Evolutionary conservation across 1,140 invertebrate species (phyloP).

Genomic region (Trichonephila clavipes): DNA sequence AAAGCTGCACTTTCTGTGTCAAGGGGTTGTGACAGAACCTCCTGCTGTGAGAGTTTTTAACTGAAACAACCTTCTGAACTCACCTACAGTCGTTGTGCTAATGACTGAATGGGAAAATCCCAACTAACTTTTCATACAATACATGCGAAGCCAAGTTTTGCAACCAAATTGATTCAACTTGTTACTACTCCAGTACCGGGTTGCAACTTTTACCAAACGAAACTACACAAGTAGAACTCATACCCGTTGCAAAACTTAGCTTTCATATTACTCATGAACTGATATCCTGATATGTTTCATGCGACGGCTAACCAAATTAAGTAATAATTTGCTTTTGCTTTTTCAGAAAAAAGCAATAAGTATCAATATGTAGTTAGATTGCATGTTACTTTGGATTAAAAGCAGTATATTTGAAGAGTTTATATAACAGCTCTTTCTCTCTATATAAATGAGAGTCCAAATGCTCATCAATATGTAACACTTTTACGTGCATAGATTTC

Average conservation of each 20-base stretch:
- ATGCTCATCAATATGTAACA: conserved; percentile 47
- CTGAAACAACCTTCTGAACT: not conserved
- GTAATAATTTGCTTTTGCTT: conserved; percentile 18
- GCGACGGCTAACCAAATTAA: conserved; percentile 27
- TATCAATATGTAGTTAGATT: conserved; percentile 56
- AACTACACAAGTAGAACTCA: not conserved
- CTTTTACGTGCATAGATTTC: conserved; percentile 24
- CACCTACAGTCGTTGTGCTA: not conserved
- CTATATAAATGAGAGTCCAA: not conserved
- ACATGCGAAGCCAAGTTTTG: conserved; percentile 58
- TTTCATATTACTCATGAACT: conserved; percentile 14
- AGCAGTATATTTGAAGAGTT: conserved; percentile 36
- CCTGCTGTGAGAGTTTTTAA: not conserved
- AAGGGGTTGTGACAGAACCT: not conserved
- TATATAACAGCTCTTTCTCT: conserved; percentile 10
- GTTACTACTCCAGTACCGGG: conserved; percentile 55
- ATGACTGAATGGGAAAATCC: conserved; percentile 20
- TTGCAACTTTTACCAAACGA: conserved; percentile 39
- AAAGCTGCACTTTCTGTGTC: conserved; percentile 16
- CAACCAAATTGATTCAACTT: conserved; percentile 39
- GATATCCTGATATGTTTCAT: conserved; percentile 21
- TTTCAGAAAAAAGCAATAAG: conserved; percentile 56
- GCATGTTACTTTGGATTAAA: conserved; percentile 56
- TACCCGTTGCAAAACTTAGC: conserved; percentile 57
- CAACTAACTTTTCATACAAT: not conserved